phyloP scores from a whole-genome alignment of 2,888 invertebrate species.

The Stomorhina lunata region DNA sequence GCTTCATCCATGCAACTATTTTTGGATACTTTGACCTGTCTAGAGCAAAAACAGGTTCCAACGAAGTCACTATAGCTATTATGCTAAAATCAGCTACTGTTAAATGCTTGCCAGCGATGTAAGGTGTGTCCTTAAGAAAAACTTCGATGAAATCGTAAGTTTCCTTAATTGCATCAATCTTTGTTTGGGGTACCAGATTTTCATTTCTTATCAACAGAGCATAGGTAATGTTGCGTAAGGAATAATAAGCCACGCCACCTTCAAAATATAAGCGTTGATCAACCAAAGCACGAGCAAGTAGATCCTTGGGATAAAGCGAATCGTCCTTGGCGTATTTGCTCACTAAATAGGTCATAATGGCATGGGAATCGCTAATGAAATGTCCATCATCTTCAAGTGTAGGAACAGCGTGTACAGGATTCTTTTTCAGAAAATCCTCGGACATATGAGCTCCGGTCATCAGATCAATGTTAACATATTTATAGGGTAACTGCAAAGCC shows the following conservation, averaged over 20 bases:
- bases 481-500: slow-evolving; percentile 82
- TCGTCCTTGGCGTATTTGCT: too few relatives aligned
- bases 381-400: too few relatives aligned
- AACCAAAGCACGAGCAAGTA: too few relatives aligned
- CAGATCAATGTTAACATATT: slow-evolving; percentile 66
- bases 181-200: slow-evolving; percentile 67
- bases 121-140: slow-evolving; percentile 67
- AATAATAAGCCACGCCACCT: neutral
- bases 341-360: too few relatives aligned
- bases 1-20: slow-evolving; percentile 68
- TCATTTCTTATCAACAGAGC: slow-evolving; percentile 41
- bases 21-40: slow-evolving; percentile 68
- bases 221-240: neutral
- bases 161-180: slow-evolving; percentile 69
- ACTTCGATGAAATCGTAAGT: slow-evolving; percentile 71
- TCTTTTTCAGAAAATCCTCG: too few relatives aligned
- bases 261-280: too few relatives aligned
- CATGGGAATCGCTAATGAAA: too few relatives aligned
- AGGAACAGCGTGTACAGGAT: too few relatives aligned
- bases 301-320: too few relatives aligned
- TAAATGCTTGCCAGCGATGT: slow-evolving; percentile 72
- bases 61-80: slow-evolving; percentile 66
- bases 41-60: slow-evolving; percentile 54
- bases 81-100: slow-evolving; percentile 75
- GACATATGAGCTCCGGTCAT: slow-evolving; percentile 67